Evolutionary conservation across 2,888 invertebrate species (phyloP).

Genomic region (Lycaena phlaeas): DNA sequence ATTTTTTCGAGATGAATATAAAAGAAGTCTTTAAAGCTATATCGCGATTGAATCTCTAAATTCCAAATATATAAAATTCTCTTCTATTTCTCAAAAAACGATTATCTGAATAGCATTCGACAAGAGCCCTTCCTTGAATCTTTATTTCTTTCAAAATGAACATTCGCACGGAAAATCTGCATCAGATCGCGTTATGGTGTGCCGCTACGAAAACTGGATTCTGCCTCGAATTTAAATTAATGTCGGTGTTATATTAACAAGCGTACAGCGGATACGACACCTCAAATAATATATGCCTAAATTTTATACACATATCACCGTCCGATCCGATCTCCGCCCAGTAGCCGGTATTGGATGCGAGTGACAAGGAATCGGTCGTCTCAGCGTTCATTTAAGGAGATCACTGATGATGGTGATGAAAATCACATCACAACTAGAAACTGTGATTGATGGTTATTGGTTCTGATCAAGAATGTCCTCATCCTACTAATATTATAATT

Average conservation of each 20-base stretch:
- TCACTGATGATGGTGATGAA: too few species aligned
- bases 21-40: not conserved
- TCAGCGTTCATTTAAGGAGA: too few species aligned
- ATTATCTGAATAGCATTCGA: not conserved
- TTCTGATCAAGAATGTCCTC: too few species aligned
- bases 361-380: too few species aligned
- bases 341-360: too few species aligned
- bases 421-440: too few species aligned
- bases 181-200: not conserved
- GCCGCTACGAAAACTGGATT: not conserved
- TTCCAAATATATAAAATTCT: not conserved
- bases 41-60: not conserved
- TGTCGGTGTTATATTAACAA: not conserved
- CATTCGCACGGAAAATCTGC: constrained; percentile 1
- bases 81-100: not conserved
- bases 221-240: not conserved
- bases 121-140: not conserved
- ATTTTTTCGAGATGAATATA: too few species aligned
- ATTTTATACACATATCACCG: too few species aligned
- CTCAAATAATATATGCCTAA: too few species aligned
- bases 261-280: not conserved
- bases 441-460: too few species aligned
- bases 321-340: too few species aligned
- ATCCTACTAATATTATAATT: too few species aligned
- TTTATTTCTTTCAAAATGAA: constrained; percentile 4